Conservation (phyloP, 2,888 invertebrate species). For the Drosophila prostipennis region DNA sequence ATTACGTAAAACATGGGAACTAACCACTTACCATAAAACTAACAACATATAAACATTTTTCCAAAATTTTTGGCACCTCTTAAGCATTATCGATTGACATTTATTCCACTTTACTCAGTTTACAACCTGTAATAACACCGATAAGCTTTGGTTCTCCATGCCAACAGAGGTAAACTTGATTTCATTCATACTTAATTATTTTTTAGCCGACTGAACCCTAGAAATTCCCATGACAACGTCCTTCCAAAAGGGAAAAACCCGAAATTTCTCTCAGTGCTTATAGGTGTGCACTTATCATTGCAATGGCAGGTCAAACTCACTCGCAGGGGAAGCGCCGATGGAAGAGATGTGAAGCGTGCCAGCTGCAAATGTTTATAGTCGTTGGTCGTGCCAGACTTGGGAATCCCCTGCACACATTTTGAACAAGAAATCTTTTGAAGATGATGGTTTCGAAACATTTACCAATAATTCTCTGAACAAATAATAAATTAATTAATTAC, state of each 20-base stretch:
- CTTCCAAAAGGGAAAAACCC: too few relatives aligned
- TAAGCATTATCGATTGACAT: conserved; percentile 18
- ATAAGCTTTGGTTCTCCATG: conserved; percentile 15
- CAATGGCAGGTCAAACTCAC: conserved; percentile 62
- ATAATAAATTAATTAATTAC: too few relatives aligned
- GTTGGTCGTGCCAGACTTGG: not conserved
- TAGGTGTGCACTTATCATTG: conserved; percentile 60
- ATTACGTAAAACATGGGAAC: not conserved
- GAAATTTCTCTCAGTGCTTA: conserved; percentile 6
- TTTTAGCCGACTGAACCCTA: not conserved
- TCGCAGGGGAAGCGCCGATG: conserved; percentile 47
- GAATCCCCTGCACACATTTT: conserved; percentile 42
- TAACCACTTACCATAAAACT: not conserved
- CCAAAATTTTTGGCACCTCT: not conserved
- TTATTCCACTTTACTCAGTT: not conserved
- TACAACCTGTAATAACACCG: conserved; percentile 1
- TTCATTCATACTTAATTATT: not conserved
- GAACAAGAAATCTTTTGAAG: too few relatives aligned
- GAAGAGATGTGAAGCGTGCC: conserved; percentile 73
- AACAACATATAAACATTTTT: not conserved
- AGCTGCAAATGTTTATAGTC: conserved; percentile 58
- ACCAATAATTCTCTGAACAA: too few relatives aligned
- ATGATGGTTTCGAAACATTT: not conserved
- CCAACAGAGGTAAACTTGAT: conserved; percentile 8
- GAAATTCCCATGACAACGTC: conserved; percentile 3